Percentiles rank a stretch among this genome's conserved stretches.
Conservation (phyloP, 30 jellyfish, hydroid and myxozoan genomes). For the Nemopilema nomurai region DNA sequence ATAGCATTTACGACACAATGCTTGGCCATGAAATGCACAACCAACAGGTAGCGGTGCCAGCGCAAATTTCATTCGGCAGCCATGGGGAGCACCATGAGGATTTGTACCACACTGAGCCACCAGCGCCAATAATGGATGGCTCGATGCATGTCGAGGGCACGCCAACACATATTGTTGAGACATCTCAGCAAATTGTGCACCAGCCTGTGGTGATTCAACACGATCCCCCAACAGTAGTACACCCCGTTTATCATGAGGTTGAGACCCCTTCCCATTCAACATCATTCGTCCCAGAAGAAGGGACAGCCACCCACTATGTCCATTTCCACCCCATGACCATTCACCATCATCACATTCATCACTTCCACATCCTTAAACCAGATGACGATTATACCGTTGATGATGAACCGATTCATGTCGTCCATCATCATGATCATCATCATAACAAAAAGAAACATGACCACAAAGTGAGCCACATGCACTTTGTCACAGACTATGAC, state of each 20-base stretch:
- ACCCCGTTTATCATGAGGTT: slow-evolving; percentile 62
- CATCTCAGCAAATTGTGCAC: slow-evolving; percentile 37
- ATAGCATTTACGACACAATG: slow-evolving; percentile 25
- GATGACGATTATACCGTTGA: slow-evolving; percentile 54
- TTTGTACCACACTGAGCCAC: slow-evolving; percentile 15
- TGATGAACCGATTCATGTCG: slow-evolving; percentile 46
- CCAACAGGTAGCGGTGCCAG: slow-evolving; percentile 13
- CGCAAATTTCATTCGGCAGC: slow-evolving; percentile 11
- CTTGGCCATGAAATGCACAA: slow-evolving; percentile 30
- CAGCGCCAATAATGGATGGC: slow-evolving; percentile 5
- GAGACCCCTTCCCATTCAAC: slow-evolving; percentile 45
- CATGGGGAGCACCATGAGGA: slow-evolving; percentile 23
- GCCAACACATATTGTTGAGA: slow-evolving; percentile 52
- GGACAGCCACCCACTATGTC: slow-evolving; percentile 58
- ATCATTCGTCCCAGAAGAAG: slow-evolving; percentile 61
- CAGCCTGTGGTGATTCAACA: slow-evolving; percentile 38
- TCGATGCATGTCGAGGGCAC: slow-evolving; percentile 48
- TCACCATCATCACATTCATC: slow-evolving; percentile 68
- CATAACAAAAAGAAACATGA: neutral
- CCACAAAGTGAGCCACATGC: slow-evolving; percentile 16
- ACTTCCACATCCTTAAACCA: slow-evolving; percentile 60
- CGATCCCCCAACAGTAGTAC: slow-evolving; percentile 57
- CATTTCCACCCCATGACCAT: slow-evolving; percentile 64
- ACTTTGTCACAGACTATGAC: slow-evolving; percentile 27
- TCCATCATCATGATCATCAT: slow-evolving; percentile 32